phyloP scores from a whole-genome alignment of 2,888 invertebrate genomes.

The Synanthedon formicaeformis region DNA sequence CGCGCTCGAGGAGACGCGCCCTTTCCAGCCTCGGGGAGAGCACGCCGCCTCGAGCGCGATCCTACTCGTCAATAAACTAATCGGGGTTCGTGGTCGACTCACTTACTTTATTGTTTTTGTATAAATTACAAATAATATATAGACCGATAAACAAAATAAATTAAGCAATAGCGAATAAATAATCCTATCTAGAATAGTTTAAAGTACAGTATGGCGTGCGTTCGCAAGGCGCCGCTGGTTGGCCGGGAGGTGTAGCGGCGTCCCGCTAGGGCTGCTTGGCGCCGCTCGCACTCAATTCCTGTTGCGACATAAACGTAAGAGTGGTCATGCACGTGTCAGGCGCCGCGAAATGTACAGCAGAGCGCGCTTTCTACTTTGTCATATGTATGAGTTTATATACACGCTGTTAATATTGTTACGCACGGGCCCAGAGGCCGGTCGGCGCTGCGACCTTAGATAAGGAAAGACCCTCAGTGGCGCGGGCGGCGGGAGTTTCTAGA shows the following conservation, averaged over 20 bases:
- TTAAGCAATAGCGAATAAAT: slow-evolving; percentile 69
- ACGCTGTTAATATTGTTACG: slow-evolving; percentile 70
- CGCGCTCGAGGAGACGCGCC: slow-evolving; percentile 38
- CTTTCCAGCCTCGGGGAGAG: slow-evolving; percentile 22
- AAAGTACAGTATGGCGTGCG: slow-evolving; percentile 62
- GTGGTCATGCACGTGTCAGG: slow-evolving; percentile 70
- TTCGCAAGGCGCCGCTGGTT: slow-evolving; percentile 60
- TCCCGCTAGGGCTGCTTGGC: slow-evolving; percentile 55
- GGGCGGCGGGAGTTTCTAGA: slow-evolving; percentile 59
- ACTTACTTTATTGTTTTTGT: slow-evolving; percentile 50
- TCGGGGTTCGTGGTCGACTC: slow-evolving; percentile 61
- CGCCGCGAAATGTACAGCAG: slow-evolving; percentile 66
- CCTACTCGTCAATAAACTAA: slow-evolving; percentile 42
- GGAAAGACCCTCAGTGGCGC: slow-evolving; percentile 70
- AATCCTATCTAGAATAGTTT: slow-evolving; percentile 66
- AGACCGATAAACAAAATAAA: slow-evolving; percentile 67
- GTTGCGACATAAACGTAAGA: slow-evolving; percentile 70
- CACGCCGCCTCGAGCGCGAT: slow-evolving; percentile 38
- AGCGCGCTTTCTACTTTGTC: slow-evolving; percentile 59
- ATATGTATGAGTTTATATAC: slow-evolving; percentile 59
- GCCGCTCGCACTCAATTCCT: slow-evolving; percentile 64
- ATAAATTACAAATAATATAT: slow-evolving; percentile 50
- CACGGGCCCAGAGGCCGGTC: slow-evolving; percentile 63
- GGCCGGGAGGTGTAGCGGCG: slow-evolving; percentile 60
- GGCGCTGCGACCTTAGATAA: slow-evolving; percentile 61